Percentiles rank a stretch among this genome's conserved stretches.
phyloP scores from a whole-genome alignment of 2,113 vertebrate genomes.

The Tachysurus vachellii region DNA sequence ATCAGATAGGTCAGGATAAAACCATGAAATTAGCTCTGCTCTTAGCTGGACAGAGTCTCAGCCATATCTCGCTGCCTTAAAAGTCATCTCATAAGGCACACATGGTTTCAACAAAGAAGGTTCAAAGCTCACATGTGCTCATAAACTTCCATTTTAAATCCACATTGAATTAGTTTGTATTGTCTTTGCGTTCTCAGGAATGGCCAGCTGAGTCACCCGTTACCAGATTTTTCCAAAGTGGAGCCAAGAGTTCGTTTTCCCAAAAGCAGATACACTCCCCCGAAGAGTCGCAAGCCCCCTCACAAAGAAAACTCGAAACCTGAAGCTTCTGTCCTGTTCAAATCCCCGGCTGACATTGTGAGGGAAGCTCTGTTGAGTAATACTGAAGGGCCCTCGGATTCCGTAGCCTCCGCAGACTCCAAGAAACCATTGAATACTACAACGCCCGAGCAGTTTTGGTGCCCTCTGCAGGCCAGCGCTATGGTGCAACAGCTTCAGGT shows the following conservation, averaged over 20 bases:
- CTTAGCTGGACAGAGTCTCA: not conserved
- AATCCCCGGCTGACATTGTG: slow-evolving; percentile 87
- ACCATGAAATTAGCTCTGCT: not conserved
- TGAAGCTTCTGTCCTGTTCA: slow-evolving; percentile 70
- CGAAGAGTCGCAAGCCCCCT: slow-evolving; percentile 66
- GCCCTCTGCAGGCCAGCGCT: slow-evolving; percentile 76
- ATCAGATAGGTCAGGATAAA: not conserved
- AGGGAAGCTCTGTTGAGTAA: slow-evolving; percentile 81
- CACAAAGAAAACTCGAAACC: slow-evolving; percentile 12
- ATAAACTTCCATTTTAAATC: not conserved
- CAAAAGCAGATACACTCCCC: slow-evolving; percentile 78
- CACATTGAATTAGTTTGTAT: not conserved
- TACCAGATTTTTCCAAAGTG: slow-evolving; percentile 90
- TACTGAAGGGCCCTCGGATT: slow-evolving; percentile 48
- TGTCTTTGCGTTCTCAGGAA: slow-evolving; percentile 60
- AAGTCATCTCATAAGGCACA: not conserved
- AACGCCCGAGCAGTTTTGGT: slow-evolving; percentile 80
- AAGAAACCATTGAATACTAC: slow-evolving; percentile 30
- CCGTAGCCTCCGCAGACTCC: not conserved
- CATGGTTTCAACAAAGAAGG: not conserved
- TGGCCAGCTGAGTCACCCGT: slow-evolving; percentile 73
- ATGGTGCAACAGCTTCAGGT: slow-evolving; percentile 92
- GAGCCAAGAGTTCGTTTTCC: slow-evolving; percentile 81
- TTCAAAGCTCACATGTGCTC: not conserved
- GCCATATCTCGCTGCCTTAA: not conserved